Evolutionary conservation across 2,888 invertebrate genomes (phyloP).

Genomic region (Acanthococcus lagerstroemiae): DNA sequence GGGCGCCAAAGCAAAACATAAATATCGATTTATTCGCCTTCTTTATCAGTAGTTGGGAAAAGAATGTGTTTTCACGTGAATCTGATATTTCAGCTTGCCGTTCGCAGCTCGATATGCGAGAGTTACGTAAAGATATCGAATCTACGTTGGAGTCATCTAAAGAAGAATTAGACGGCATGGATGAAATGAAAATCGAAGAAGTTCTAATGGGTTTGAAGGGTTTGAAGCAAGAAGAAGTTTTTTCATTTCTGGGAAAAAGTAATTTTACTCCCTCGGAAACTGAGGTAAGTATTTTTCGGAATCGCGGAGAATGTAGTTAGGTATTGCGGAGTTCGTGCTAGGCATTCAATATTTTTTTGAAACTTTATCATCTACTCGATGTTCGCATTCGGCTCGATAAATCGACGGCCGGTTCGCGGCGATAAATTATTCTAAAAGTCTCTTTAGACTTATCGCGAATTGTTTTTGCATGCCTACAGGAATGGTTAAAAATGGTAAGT

Average conservation of each 20-base stretch:
- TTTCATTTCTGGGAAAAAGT: slow-evolving; percentile 24
- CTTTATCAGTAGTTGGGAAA: too few species aligned
- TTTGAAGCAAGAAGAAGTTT: slow-evolving; percentile 26
- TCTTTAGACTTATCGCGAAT: not conserved
- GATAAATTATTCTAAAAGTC: not conserved
- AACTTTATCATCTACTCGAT: not conserved
- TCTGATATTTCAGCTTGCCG: too few species aligned
- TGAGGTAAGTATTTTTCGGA: slow-evolving; percentile 6
- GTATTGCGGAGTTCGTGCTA: too few species aligned
- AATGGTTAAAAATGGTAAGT: slow-evolving; percentile 28
- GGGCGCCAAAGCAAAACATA: too few species aligned
- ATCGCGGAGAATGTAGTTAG: too few species aligned
- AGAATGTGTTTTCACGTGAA: too few species aligned
- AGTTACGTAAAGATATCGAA: slow-evolving; percentile 21
- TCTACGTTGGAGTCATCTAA: slow-evolving; percentile 13
- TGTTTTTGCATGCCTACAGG: slow-evolving; percentile 21
- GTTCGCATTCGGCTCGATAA: not conserved
- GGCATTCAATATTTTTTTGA: not conserved
- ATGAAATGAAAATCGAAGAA: slow-evolving; percentile 28
- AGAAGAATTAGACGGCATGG: slow-evolving; percentile 23
- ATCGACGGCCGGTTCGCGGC: too few species aligned
- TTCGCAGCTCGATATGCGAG: slow-evolving; percentile 14
- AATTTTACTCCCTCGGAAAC: slow-evolving; percentile 25
- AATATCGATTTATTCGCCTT: too few species aligned
- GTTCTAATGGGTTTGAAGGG: slow-evolving; percentile 24